Base-by-base conservation (phyloP, 2,797 vertebrate genomes). In the Tarsius wallacei region DNA sequence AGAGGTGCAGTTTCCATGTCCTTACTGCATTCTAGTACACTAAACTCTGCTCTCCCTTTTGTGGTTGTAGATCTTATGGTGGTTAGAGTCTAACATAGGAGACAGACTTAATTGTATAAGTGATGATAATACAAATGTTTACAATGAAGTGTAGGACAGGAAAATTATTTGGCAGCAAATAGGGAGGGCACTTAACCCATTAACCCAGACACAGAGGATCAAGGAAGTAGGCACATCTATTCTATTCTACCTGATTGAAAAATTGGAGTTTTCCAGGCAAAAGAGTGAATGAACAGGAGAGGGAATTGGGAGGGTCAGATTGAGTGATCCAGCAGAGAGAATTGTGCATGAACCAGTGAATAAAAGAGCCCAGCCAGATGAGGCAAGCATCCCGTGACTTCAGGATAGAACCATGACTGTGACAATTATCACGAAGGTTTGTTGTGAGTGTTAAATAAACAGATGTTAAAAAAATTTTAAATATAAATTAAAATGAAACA, bases 1-100 rank as follows among this genome's bases (percentile, higher is more conserved):
- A 1, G 6, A 8, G 4, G 36, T 51, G 2, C 0, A n/a, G 33
- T 6, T 8, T 57, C 5, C 57, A 12, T 16, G 13, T 74, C 17
- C 55, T 76, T 24, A 55, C 7, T 21, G 3, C 9, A 7, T 1
- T 78, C 16, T 7, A 10, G 47, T 28, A 7, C 14, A 36, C 10
- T 19, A 57, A 26, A 31, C 19, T 53, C 10, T 28, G 9, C 21
- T 71, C 7, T 51, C 22, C 36, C 87, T 68, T 71, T 28, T 12
- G 5, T 14, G 0, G 47, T 17, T 28, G 33, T 71, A 78, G 19
- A 12, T 71, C 47, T 63, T 17, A 21, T 31, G 24, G 13, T 49
- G 17, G 13, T 64, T 28, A 36, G 47, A 49, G 24, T 49, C 24
- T 55, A 55, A 55, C 6, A 28, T 13, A 61, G 16, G 17, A 91